Conservation (phyloP, 2,888 invertebrate genomes). For the Plagodis dolabraria region DNA sequence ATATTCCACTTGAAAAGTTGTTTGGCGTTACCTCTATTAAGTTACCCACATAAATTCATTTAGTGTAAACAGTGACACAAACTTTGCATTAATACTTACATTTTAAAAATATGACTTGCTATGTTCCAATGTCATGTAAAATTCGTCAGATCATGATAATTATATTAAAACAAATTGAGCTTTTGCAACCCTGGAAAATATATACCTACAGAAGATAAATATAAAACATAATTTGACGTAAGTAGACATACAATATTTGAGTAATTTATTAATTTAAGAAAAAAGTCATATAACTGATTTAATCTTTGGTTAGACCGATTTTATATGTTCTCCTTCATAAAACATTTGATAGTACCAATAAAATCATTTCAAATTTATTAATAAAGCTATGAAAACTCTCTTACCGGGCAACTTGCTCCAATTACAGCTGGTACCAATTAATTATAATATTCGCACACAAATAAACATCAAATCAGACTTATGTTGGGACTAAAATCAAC, state of each 20-base stretch:
- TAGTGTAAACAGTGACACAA: conserved; percentile 12
- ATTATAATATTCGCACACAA: too few species aligned
- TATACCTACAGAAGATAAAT: too few species aligned
- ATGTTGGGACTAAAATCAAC: too few species aligned
- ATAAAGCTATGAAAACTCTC: too few species aligned
- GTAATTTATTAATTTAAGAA: too few species aligned
- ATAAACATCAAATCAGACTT: too few species aligned
- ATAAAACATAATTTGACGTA: too few species aligned
- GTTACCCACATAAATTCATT: conserved; percentile 2
- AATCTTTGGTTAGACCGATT: conserved; percentile 37
- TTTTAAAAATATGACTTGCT: conserved; percentile 19
- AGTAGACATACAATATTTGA: too few species aligned
- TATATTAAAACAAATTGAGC: conserved; percentile 37
- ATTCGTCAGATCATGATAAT: conserved; percentile 32
- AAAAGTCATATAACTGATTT: neutral
- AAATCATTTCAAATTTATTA: neutral
- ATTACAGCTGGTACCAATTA: too few species aligned
- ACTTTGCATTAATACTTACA: conserved; percentile 5
- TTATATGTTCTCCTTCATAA: conserved; percentile 11
- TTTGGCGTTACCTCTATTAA: too few species aligned
- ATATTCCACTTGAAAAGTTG: too few species aligned
- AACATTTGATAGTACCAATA: neutral
- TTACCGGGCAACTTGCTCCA: too few species aligned
- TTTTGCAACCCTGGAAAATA: conserved; percentile 1
- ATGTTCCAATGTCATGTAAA: conserved; percentile 35